These are phyloP conservation scores for Montipora efflorescens DNA, from an alignment of 64 coral and sea anemone species.

Conservation along the genomic window DNA sequence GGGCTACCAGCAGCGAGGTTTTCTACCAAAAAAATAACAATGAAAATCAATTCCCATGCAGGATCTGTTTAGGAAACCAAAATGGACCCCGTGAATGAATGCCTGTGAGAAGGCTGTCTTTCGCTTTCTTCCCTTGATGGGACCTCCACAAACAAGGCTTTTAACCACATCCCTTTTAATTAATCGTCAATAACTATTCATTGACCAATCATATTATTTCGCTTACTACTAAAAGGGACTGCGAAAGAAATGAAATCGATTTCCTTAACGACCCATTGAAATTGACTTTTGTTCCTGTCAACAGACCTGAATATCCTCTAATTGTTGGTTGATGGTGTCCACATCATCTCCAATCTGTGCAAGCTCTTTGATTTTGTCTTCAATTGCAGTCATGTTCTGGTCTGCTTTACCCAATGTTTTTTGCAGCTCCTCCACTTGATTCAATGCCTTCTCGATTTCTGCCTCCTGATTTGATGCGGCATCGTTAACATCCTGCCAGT, in stretches of 20 bases:
- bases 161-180: too few species aligned
- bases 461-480: slow-evolving; percentile 85
- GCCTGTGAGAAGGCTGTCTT: too few species aligned
- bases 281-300: neutral
- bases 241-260: neutral
- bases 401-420: slow-evolving; percentile 80
- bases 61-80: too few species aligned
- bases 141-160: too few species aligned
- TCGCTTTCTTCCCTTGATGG: too few species aligned
- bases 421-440: slow-evolving; percentile 82
- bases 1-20: too few species aligned
- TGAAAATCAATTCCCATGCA: too few species aligned
- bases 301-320: slow-evolving; percentile 87
- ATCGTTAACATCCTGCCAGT: slow-evolving; percentile 86
- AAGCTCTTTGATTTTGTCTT: slow-evolving; percentile 78
- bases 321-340: slow-evolving; percentile 89
- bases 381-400: slow-evolving; percentile 76
- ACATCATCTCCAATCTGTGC: slow-evolving; percentile 81
- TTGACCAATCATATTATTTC: too few species aligned
- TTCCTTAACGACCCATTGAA: neutral
- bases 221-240: too few species aligned
- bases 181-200: too few species aligned
- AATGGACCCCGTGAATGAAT: too few species aligned
- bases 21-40: too few species aligned
- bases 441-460: slow-evolving; percentile 72